Evolutionary conservation across 2,888 invertebrate genomes (phyloP), one percentile per base, ranked within the genome.

Genomic region (Acrobasis suavella): DNA sequence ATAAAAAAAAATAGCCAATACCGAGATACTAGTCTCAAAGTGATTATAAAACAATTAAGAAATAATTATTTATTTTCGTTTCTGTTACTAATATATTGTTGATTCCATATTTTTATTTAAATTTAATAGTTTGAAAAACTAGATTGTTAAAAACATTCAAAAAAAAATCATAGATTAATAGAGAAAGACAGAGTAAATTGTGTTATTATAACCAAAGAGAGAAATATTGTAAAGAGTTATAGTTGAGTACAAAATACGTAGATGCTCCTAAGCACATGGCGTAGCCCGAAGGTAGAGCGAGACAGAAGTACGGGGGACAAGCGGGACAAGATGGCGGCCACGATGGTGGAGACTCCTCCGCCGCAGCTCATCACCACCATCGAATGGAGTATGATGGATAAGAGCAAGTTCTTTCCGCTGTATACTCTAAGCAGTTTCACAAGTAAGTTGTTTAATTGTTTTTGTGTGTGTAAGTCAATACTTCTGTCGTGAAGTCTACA

Each of bases 311-410:
- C 50, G 46, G 51, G 64, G 62, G 72, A 67, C 9, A 69, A 66
- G 67, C 67, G 61, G 58, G 67, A 67, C n/a, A 46, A 39, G 55
- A 91, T 89, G 86, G 86, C 88, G 0, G 86, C 89, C 0, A 86
- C 86, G 0, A 91, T 94, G 82, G 94, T 94, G 37, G 95, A 95
- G 72, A 88, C 91, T 14, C 94, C 94, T 7, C 91, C 91, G 0
- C 91, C 93, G 0, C 91, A 93, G 72, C 94, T 95, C 62, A 96
- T 97, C 67, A 95, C 95, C 37, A 98, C 96, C 8, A 98, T 99
- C 67, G 99, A 99, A 88, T 97, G 98, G 97, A 95, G 98, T 71
- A 99, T 99, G 99, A 97, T 99, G 98, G 97, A 99, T 86, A 98
- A 98, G 79, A 94, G 93, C 56, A 98, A 98, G 82, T 99, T 98